These are phyloP conservation scores for Drosophila albomicans DNA, from an alignment of 1,140 invertebrate genomes.

Conservation along the genomic window DNA sequence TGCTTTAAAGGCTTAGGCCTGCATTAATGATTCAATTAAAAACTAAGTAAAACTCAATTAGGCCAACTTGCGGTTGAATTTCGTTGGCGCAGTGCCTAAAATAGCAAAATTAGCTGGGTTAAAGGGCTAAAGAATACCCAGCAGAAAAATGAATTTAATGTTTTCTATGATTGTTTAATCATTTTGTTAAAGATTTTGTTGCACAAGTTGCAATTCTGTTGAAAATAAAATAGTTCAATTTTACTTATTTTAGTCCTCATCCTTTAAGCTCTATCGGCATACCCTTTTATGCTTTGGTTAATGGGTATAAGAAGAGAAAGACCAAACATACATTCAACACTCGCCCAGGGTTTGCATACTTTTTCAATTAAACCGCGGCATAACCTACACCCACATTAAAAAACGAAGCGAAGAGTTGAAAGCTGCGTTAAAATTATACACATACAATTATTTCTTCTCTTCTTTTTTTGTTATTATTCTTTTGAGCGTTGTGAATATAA, in stretches of 20 bases:
- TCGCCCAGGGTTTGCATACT: conserved; percentile 35
- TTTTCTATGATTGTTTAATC: too few relatives aligned
- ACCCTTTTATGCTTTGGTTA: too few relatives aligned
- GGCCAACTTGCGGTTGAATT: conserved; percentile 12
- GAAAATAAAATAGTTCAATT: too few relatives aligned
- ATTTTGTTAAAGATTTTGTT: too few relatives aligned
- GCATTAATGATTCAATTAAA: conserved; percentile 45
- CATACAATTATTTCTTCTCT: conserved; percentile 25
- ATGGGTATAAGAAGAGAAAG: conserved; percentile 5
- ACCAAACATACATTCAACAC: conserved; percentile 7
- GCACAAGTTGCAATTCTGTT: too few relatives aligned
- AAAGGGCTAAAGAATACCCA: not conserved
- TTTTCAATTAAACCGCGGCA: conserved; percentile 63
- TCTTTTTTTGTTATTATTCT: conserved; percentile 21
- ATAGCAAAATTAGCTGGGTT: not conserved
- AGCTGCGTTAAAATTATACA: conserved; percentile 34
- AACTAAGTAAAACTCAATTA: conserved; percentile 50
- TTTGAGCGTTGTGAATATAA: conserved; percentile 48
- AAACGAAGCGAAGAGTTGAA: conserved; percentile 30
- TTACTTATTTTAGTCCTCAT: too few relatives aligned
- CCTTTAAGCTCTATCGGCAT: too few relatives aligned
- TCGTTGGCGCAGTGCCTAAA: conserved; percentile 11
- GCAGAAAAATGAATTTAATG: not conserved
- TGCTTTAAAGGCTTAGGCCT: not conserved
- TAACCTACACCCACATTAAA: conserved; percentile 17